Evolutionary conservation across 2,797 vertebrate species (phyloP), one percentile per base, ranked within the genome.

Genomic region (Psittacula derbiana): DNA sequence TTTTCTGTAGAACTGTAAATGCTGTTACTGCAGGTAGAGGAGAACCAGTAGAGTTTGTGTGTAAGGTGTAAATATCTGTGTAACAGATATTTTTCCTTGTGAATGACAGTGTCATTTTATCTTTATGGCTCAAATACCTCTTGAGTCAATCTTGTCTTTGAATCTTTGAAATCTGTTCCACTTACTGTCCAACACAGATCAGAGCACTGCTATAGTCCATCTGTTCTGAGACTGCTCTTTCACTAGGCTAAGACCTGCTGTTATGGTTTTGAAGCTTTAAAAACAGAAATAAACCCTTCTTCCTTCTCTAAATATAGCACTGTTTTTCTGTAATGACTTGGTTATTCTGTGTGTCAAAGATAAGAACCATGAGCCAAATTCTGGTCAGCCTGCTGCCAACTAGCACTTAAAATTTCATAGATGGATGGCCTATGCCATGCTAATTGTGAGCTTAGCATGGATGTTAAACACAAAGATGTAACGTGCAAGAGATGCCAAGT

Each of bases 341-440:
- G 46, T 60, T 67, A 94, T 88, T 96, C 57, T 95, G 95, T 60
- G 86, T 67, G 94, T 94, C 80, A 86, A 85, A 95, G 96, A 97
- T 92, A 96, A 96, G 84, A 96, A 50, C 70, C 46, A 41, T 2
- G 2, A 90, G 92, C 94, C 92, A 96, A 96, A 85, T 93, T 95
- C 73, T 67, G 92, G 90, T 76, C 64, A 91, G 50, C 44, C n/a
- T 90, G 38, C 74, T 96, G 96, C 94, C 96, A 97, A n/a, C 62
- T 66, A 93, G 92, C 76, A 84, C 55, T 96, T 95, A 67, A 78
- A 92, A 80, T 96, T 96, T 92, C 94, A 80, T 75, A 94, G 92
- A 69, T 49, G 83, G 92, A 69, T 49, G 83, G 95, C 57, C 86
- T 91, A 58, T 79, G 92, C 92, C 36, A 90, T 57, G 74, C 70